Percentiles rank a stretch among this genome's conserved stretches.
These are phyloP conservation scores for Chlorodrepanis virens DNA, from an alignment of 2,113 vertebrate genomes.

Conservation along the genomic window DNA sequence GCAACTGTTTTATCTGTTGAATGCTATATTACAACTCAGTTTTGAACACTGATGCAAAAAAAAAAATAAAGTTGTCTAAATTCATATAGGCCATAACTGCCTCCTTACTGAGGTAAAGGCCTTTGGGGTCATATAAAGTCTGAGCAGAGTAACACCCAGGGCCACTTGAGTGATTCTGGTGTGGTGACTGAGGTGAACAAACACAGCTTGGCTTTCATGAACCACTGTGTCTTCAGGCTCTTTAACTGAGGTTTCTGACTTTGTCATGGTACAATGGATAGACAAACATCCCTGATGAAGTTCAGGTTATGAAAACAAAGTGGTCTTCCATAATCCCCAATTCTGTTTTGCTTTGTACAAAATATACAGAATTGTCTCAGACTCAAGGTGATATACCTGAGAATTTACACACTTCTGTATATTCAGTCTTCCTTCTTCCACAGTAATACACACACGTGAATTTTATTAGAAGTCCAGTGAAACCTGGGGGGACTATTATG, in stretches of 20 bases:
- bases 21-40: not conserved
- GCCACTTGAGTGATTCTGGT: not conserved
- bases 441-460: fast-evolving
- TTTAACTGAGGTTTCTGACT: not conserved
- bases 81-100: not conserved
- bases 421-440: not conserved
- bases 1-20: not conserved
- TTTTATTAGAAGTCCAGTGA: not conserved
- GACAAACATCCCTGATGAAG: not conserved
- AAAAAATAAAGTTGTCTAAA: not conserved
- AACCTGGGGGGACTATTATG: not conserved
- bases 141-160: not conserved
- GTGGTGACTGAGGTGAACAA: not conserved
- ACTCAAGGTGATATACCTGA: not conserved
- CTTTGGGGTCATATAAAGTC: not conserved
- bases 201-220: not conserved
- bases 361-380: not conserved
- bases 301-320: not conserved
- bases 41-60: not conserved
- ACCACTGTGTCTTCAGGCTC: not conserved
- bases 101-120: not conserved
- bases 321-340: not conserved
- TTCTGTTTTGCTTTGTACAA: not conserved
- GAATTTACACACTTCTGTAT: not conserved
- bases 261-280: not conserved